These are phyloP conservation scores for Orius insidiosus DNA, from an alignment of 1,140 invertebrate genomes.

Conservation along the genomic window DNA sequence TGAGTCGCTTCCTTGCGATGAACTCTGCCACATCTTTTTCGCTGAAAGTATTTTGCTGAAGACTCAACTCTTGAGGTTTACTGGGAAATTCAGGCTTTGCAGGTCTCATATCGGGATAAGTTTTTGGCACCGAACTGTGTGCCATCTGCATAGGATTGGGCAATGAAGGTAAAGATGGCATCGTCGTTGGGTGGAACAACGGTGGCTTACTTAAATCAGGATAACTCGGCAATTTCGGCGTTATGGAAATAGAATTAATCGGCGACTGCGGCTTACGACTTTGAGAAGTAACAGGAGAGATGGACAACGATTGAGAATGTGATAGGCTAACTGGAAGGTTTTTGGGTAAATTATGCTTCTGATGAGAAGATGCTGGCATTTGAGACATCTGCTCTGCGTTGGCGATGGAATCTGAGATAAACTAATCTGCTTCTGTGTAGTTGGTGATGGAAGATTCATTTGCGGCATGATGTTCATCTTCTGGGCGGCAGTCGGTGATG, in stretches of 20 bases:
- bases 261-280: neutral
- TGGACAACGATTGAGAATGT: neutral
- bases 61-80: constrained; percentile 1
- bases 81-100: neutral
- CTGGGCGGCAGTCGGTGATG: no score
- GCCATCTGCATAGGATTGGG: neutral
- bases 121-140: neutral
- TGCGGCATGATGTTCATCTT: neutral
- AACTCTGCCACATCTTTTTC: constrained; percentile 7
- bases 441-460: neutral
- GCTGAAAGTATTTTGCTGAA: constrained; percentile 13
- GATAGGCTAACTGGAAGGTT: neutral
- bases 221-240: neutral
- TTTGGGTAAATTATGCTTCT: no score
- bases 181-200: neutral
- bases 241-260: neutral
- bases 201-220: neutral
- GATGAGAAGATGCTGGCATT: neutral
- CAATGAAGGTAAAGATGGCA: neutral
- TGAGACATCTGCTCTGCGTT: no score
- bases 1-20: neutral
- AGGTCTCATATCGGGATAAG: neutral
- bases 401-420: neutral
- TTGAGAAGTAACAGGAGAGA: neutral
- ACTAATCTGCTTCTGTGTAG: neutral